Evolutionary conservation across 2,888 invertebrate species (phyloP).

Genomic region (Apotomis turbidana): DNA sequence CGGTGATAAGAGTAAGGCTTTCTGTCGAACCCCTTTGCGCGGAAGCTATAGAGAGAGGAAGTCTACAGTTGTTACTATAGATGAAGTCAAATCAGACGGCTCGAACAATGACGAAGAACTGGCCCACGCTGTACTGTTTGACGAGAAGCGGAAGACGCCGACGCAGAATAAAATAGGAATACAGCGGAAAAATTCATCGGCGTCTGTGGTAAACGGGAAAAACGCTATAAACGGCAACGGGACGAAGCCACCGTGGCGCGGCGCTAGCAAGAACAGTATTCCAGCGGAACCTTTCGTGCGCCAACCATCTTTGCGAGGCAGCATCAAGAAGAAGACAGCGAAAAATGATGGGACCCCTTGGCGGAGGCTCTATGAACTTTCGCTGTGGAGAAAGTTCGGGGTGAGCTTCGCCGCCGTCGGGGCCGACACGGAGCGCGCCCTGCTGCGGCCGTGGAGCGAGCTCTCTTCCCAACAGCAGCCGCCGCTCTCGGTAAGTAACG

Average conservation of each 20-base stretch:
- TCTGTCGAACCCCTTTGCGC: constrained; percentile 68
- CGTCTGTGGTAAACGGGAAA: constrained; percentile 63
- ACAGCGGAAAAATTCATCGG: constrained; percentile 66
- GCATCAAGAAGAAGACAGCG: constrained; percentile 70
- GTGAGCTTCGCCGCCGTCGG: constrained; percentile 75
- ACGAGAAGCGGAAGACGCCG: constrained; percentile 70
- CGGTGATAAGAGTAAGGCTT: constrained; percentile 71
- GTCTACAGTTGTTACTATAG: constrained; percentile 77
- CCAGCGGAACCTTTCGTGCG: constrained; percentile 69
- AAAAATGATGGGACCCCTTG: constrained; percentile 78
- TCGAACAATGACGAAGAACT: constrained; percentile 72
- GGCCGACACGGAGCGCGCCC: constrained; percentile 71
- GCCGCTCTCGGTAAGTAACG: constrained; percentile 70
- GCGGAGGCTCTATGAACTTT: constrained; percentile 83
- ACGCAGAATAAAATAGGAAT: constrained; percentile 59
- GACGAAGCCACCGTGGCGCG: constrained; percentile 78
- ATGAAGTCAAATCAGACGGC: constrained; percentile 76
- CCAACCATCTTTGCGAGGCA: constrained; percentile 72
- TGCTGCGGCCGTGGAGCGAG: constrained; percentile 73
- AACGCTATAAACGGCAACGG: constrained; percentile 55
- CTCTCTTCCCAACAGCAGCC: constrained; percentile 67
- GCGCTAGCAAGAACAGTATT: constrained; percentile 67
- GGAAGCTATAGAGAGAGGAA: constrained; percentile 76
- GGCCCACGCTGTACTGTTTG: constrained; percentile 66
- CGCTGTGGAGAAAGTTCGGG: constrained; percentile 81